Evolutionary conservation across 1,140 invertebrate species (phyloP), one percentile per base, ranked within the genome.

Genomic region (Leptonema lineaticorne): DNA sequence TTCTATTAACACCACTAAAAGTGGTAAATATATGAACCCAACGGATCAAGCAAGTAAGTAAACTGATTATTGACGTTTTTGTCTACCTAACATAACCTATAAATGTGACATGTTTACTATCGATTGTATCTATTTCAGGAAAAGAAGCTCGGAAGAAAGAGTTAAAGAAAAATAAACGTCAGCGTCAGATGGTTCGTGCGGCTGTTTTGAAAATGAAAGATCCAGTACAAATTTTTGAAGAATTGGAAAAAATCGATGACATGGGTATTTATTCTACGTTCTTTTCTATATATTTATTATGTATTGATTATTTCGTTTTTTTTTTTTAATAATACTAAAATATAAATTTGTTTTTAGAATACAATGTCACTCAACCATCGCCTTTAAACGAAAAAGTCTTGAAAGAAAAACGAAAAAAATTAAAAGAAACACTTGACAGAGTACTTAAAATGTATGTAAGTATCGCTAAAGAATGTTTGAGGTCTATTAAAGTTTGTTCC

Each of bases 11-110:
- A 97, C 95, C 89, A 98, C 96, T 27, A 98, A 98, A 86, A 97
- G 95, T 96, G 96, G 96, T 77, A 98, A 98, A 88, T 98, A 96
- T 75, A 98, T 98, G 95, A 98, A 99, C 84, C 96, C 96, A 22
- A 98, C 96, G 4, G 96, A 99, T 83, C 96, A 98, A 90, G 96
- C 95, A 64, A 84, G 95, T 95, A 90, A 92, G 93, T 93, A 78
- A 2, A 46, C 37, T 69, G 24, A 67, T 70, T 70, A 64, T 60
- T 8, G 24, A 70, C 59, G 73, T 59, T 46, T 45, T 45, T 58
- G 67, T 62, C 28, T 56, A 20, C 50, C 45, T 57, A 28, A 60
- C 28, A 5, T 53, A 9, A 53, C 48, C 16, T n/a, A 45, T n/a
- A 3, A 45, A 45, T 45, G 14, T 45, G 3, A 45, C 14, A 45